Base-by-base conservation (phyloP, 2,113 vertebrate species). In the Oncorhynchus clarkii region DNA sequence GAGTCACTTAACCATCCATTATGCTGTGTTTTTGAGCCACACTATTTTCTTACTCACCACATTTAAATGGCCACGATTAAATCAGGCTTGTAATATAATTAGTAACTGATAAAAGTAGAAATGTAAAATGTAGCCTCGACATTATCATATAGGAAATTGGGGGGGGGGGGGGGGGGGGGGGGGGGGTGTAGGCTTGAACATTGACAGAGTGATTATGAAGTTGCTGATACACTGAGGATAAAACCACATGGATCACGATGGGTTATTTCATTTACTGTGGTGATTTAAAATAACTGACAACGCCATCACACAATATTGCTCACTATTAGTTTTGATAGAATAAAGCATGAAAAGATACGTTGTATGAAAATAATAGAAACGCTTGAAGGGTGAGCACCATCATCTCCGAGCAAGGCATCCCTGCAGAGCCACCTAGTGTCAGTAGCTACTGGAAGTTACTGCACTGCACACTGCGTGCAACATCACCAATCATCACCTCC, bases 1-100 rank as follows among this genome's bases (percentile, higher is more conserved):
- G 89, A 92, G 90, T 93, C 91, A 93, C 91, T 94, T 93, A 92
- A 82, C 88, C 77, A 78, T 90, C 85, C 82, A 89, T 92, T 90
- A 90, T 76, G 64, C 78, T 60, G 31, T 68, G 75, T 84, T 88
- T 86, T 75, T 84, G 57, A 72, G 81, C 80, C 78, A 57, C 71
- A 31, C 66, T 2, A 77, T 81, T 89, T 89, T 80, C 73, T 82
- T 82, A 69, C 67, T 74, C 24, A 67, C 60, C 72, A 74, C 79
- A 65, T 82, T 83, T 69, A 80, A 81, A 82, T 79, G 39, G 81
- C 57, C 24, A 3, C 64, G 76, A 82, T 88, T 82, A 79, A 90
- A 92, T 83, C 69, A 75, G 76, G 62, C 70, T 79, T 87, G 67
- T 76, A 71, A 72, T 74, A 74, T 39, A 81, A 71, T 81, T 83